Conservation (phyloP, 2,113 vertebrate species). For the Erinaceus europaeus region DNA sequence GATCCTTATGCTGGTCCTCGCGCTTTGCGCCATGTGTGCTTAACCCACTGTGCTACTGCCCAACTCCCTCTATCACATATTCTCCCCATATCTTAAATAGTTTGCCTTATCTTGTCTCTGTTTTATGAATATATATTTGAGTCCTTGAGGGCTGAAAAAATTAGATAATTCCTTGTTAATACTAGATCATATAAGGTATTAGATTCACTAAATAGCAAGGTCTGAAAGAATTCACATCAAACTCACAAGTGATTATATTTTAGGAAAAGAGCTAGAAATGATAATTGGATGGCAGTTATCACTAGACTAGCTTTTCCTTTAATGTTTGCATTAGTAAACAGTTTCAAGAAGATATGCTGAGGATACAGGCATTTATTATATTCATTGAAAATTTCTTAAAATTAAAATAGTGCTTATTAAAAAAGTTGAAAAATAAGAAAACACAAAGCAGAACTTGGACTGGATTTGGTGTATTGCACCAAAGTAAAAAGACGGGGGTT, state of each 20-base stretch:
- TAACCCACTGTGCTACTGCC: too few relatives aligned
- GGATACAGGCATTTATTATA: background rate
- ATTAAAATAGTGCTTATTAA: too few relatives aligned
- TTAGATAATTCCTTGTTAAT: background rate
- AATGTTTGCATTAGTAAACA: slow-evolving; percentile 17
- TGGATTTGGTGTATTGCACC: too few relatives aligned
- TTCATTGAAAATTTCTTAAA: too few relatives aligned
- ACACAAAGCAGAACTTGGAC: too few relatives aligned
- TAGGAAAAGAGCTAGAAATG: background rate
- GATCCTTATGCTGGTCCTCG: too few relatives aligned
- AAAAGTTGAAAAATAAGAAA: too few relatives aligned
- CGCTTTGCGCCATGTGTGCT: too few relatives aligned
- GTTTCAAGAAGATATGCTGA: background rate
- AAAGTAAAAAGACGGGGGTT: too few relatives aligned
- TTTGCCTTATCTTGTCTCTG: too few relatives aligned
- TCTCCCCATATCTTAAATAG: too few relatives aligned
- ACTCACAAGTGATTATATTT: background rate
- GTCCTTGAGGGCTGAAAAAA: background rate
- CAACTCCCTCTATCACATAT: too few relatives aligned
- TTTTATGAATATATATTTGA: background rate
- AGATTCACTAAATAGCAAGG: background rate
- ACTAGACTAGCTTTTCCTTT: slow-evolving; percentile 11
- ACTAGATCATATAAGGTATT: background rate
- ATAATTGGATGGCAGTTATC: background rate
- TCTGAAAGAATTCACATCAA: background rate